phyloP scores from a whole-genome alignment of 2,888 invertebrate genomes.

The Philaethria dido region DNA sequence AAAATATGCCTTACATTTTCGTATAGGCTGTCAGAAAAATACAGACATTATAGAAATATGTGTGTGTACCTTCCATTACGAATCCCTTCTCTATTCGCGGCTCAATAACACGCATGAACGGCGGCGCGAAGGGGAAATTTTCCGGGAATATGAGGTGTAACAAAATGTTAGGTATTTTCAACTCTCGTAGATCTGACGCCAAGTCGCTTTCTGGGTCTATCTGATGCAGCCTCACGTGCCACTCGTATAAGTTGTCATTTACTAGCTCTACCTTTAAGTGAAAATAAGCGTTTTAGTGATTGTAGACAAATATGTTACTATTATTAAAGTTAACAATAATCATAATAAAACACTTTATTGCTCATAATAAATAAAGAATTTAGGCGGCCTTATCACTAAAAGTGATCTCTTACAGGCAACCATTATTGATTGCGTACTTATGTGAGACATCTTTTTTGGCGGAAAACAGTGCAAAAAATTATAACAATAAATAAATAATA shows the following conservation, averaged over 20 bases:
- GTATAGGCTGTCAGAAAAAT: not conserved
- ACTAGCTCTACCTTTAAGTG: slow-evolving; percentile 88
- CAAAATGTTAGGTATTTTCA: slow-evolving; percentile 89
- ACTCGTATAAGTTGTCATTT: slow-evolving; percentile 94
- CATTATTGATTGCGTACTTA: too few species aligned
- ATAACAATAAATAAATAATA: too few species aligned
- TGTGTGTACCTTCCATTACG: slow-evolving; percentile 89
- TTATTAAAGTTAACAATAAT: too few species aligned
- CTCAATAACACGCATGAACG: slow-evolving; percentile 92
- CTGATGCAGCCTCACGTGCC: slow-evolving; percentile 92
- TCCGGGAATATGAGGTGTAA: slow-evolving; percentile 93
- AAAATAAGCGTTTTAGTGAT: slow-evolving; percentile 1
- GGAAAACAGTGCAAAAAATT: too few species aligned
- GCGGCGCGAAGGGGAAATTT: slow-evolving; percentile 95
- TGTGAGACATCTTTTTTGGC: too few species aligned
- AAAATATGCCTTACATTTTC: not conserved
- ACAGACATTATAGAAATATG: not conserved
- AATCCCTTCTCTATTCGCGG: slow-evolving; percentile 92
- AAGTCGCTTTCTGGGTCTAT: slow-evolving; percentile 93
- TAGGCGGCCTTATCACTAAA: too few species aligned
- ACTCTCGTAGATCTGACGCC: slow-evolving; percentile 91
- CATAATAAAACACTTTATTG: too few species aligned
- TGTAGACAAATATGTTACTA: not conserved
- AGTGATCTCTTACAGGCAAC: too few species aligned
- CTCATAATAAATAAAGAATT: too few species aligned